Evolutionary conservation across 2,113 vertebrate species (phyloP).

Genomic region (Melospiza melodia): DNA sequence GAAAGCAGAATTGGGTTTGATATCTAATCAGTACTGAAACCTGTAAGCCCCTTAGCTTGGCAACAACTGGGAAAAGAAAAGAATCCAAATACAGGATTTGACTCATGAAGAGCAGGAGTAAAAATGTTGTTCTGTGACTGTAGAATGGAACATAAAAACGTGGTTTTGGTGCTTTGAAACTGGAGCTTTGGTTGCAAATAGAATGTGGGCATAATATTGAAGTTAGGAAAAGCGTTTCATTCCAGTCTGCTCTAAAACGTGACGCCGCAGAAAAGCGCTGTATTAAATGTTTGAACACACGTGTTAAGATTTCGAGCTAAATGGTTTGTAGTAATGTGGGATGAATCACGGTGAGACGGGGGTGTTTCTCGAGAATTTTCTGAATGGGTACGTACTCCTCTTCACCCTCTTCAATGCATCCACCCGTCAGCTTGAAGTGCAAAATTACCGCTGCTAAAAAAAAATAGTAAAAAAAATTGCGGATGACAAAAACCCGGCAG

Average conservation of each 20-base stretch:
- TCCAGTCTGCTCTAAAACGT: background rate
- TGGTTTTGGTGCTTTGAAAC: background rate
- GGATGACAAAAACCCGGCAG: background rate
- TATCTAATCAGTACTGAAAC: background rate
- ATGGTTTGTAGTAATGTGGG: background rate
- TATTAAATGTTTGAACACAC: background rate
- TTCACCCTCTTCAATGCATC: background rate
- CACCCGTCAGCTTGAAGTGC: background rate
- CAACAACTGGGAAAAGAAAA: background rate
- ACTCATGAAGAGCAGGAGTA: background rate
- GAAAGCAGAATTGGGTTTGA: background rate
- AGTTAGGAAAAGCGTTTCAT: background rate
- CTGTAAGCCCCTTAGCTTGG: background rate
- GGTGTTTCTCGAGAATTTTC: background rate
- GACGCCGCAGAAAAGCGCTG: accelerated
- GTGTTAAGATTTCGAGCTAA: background rate
- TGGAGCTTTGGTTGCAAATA: background rate
- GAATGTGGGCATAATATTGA: accelerated
- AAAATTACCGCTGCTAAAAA: background rate
- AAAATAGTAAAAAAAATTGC: background rate
- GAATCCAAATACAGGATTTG: background rate
- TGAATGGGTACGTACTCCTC: conserved; percentile 2
- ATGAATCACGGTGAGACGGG: background rate
- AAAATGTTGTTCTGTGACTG: background rate
- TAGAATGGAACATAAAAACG: background rate